phyloP scores from a whole-genome alignment of 1,140 invertebrate genomes.

The Drosophila rufa region DNA sequence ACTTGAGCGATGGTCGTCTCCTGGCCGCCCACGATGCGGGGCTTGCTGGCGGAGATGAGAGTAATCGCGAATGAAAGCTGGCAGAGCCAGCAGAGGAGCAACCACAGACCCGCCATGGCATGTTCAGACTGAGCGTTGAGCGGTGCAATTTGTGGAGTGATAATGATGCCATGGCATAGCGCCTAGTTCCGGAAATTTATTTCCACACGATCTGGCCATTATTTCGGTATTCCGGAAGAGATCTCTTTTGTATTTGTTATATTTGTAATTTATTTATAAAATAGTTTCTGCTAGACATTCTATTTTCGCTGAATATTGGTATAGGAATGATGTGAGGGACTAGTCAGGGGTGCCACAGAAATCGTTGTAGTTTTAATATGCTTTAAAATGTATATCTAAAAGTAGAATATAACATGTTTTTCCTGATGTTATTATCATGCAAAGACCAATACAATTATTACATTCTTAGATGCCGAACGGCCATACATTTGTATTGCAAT shows the following conservation, averaged over 20 bases:
- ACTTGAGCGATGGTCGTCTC: slow-evolving; percentile 58
- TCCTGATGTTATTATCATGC: no score
- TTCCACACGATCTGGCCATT: slow-evolving; percentile 19
- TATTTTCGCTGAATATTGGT: no score
- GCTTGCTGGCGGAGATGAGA: neutral
- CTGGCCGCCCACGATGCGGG: slow-evolving; percentile 70
- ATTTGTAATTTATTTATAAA: no score
- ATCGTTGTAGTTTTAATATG: neutral
- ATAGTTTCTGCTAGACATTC: neutral
- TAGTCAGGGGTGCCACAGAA: neutral
- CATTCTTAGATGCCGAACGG: no score
- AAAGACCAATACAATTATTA: no score
- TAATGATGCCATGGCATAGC: slow-evolving; percentile 22
- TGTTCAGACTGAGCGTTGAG: slow-evolving; percentile 43
- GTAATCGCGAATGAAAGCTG: neutral
- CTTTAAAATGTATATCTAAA: neutral
- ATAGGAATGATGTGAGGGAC: no score
- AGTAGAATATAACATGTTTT: neutral
- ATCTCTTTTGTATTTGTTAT: neutral
- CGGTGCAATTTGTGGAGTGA: slow-evolving; percentile 14
- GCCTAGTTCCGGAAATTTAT: neutral
- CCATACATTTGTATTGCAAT: no score
- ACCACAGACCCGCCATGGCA: slow-evolving; percentile 56
- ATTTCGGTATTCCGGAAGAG: neutral
- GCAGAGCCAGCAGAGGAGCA: slow-evolving; percentile 31